Base-by-base conservation (phyloP, 2,888 invertebrate genomes). In the Diarsia rubi region DNA sequence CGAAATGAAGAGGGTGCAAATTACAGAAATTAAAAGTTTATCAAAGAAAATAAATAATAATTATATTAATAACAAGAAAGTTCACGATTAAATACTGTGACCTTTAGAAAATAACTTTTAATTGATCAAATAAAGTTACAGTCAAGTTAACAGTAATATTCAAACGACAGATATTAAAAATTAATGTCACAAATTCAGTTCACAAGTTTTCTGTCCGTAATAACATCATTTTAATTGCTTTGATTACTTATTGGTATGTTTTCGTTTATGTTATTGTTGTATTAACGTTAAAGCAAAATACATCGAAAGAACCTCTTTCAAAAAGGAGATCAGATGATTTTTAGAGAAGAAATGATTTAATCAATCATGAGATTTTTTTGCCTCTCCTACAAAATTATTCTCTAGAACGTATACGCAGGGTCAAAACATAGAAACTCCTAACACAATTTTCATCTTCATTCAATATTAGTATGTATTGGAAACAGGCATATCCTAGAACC, bases 31-130 rank as follows among this genome's bases (percentile, higher is more conserved):
- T 60, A 9, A 27, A 80, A 69, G 14, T 73, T 79, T 37, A 45
- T 68, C 54, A 68, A 64, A 69, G 74, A 80, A 83, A 79, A 64
- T 62, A 73, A 73, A 79, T 69, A 73, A 79, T 69, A 69, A 83
- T 78, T 49, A 57, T 45, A 47, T 42, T 54, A 65, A 65, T 62
- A 42, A 62, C 60, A 66, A 16, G 14, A 73, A 79, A 52, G 45
- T 63, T 66, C 16, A 31, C 64, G 64, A 47, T 78, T 59, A 71
- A 79, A 69, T 65, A 52, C n/a, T 54, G 6, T 60, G 62, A 78
- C 69, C 66, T 83, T 64, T 74, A 54, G 16, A 59, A 74, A 69
- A 71, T 62, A 83, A 83, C 79, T 85, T 83, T 79, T 83, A 83
- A 85, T 83, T 85, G 67, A 69, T 83, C 59, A 47, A 66, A 54